Base-by-base conservation (phyloP, 2,797 vertebrate genomes). In the Melanotaenia pygmaea region DNA sequence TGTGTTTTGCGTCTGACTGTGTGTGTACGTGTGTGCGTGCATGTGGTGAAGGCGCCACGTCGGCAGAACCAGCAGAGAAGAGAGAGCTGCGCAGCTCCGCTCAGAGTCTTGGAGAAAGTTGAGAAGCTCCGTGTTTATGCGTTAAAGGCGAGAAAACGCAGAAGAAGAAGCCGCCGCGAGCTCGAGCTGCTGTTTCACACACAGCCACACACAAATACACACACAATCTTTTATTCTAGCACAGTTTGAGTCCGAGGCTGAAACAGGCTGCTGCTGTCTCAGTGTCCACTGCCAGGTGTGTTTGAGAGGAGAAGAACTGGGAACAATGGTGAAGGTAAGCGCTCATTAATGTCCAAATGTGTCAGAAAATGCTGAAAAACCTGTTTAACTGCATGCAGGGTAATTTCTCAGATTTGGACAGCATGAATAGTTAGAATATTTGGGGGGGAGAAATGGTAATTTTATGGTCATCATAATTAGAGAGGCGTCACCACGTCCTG, bases 241-340 rank as follows among this genome's bases (percentile, higher is more conserved):
- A 54, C 54, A 78, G 72, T 47, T 47, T 47, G 12, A 3, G 14
- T 60, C 51, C 7, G 32, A 72, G 62, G 68, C 74, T 67, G 47
- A 71, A 78, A 74, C 68, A 74, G 72, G 77, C 70, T 69, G 79
- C 72, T 64, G 38, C 56, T 60, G 68, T 59, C 61, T 73, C 79
- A 70, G 82, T 74, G 75, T 81, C 64, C 62, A 63, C 56, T 63
- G 67, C 71, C 88, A 90, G 90, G 91, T 91, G 91, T 64, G 82
- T 80, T 60, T 20, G n/a, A 13, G 74, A 8, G 65, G 65, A 76
- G 66, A 76, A 72, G 60, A 79, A 8, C 71, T 22, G 66, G 67
- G 63, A 82, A 88, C 77, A 76, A 94, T 94, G 94, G 94, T 94
- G 83, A 94, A 94, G 94, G 94, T 94, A 82, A 91, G 84, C 0